Evolutionary conservation across 2,113 vertebrate species (phyloP), one percentile per base, ranked within the genome.

Genomic region (Istiophorus platypterus): DNA sequence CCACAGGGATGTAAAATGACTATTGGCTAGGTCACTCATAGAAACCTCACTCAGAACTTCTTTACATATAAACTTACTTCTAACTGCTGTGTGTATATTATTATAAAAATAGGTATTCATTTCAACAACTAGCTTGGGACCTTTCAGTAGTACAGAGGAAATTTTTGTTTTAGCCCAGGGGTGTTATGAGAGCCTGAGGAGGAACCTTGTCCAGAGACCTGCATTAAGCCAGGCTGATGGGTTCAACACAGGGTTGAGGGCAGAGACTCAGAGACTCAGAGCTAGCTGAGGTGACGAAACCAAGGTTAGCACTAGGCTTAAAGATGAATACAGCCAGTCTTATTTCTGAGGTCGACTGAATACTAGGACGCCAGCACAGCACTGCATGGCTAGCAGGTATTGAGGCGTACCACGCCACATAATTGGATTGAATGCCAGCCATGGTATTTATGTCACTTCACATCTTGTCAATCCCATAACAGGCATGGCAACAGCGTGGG

Each of bases 361-460:
- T 96, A 94, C 96, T 93, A 93, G 94, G 96, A 98, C 96, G 97
- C 97, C 92, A 93, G 95, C 91, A 73, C 92, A 92, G 94, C 92
- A 75, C 91, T 94, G 96, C 96, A 93, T 94, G 96, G 95, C 96
- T 96, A 95, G 96, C 94, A 94, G 94, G 96, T 97, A 97, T 97
- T 99, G 97, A 99, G 84, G 96, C 88, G 94, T 95, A 95, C 97
- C 96, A 97, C 92, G 97, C 95, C 95, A 95, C 94, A 95, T 99
- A 99, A 99, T 99, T 95, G 97, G 98, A 99, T 98, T 99, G 97
- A 97, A 97, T 96, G 93, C 92, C 88, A 95, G 96, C 97, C 96
- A 94, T 93, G 95, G 98, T 97, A 97, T 98, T 98, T 98, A 95
- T 98, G 98, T 99, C 98, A 99, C 96, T 97, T 99, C 97, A 94